A percentile compares a stretch with the other conserved stretches of the same genome.
phyloP scores from a whole-genome alignment of 2,888 invertebrate species.

The Charanyca ferruginea region DNA sequence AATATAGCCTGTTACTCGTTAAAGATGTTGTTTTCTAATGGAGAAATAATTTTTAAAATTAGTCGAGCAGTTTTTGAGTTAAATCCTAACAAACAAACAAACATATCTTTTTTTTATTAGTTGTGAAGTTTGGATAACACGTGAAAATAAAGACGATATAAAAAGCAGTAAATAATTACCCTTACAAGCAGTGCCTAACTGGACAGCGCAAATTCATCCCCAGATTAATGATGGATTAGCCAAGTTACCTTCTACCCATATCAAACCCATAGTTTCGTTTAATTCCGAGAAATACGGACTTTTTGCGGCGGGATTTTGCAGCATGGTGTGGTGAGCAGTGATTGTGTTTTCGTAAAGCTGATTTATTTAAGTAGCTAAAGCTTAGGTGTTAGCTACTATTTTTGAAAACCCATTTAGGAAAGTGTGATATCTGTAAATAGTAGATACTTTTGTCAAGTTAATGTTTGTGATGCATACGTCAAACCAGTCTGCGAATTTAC shows the following conservation, averaged over 20 bases:
- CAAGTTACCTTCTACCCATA: constrained; percentile 50
- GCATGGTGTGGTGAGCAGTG: not conserved
- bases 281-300: constrained; percentile 12
- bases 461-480: too few relatives aligned
- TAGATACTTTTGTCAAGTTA: too few relatives aligned
- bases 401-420: too few relatives aligned
- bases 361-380: not conserved
- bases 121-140: not conserved
- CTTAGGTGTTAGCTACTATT: too few relatives aligned
- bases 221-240: constrained; percentile 56
- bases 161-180: constrained; percentile 48
- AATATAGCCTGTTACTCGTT: too few relatives aligned
- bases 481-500: too few relatives aligned
- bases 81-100: too few relatives aligned
- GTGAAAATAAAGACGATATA: constrained; percentile 16
- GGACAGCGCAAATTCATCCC: constrained; percentile 39
- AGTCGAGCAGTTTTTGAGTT: too few relatives aligned
- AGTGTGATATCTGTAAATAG: too few relatives aligned
- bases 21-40: too few relatives aligned
- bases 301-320: constrained; percentile 20
- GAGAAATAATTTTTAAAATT: too few relatives aligned
- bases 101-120: too few relatives aligned
- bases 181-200: constrained; percentile 19
- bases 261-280: constrained; percentile 42
- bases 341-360: not conserved